phyloP scores from a whole-genome alignment of 2,888 invertebrate species.

The Pseudococcus longispinus region DNA sequence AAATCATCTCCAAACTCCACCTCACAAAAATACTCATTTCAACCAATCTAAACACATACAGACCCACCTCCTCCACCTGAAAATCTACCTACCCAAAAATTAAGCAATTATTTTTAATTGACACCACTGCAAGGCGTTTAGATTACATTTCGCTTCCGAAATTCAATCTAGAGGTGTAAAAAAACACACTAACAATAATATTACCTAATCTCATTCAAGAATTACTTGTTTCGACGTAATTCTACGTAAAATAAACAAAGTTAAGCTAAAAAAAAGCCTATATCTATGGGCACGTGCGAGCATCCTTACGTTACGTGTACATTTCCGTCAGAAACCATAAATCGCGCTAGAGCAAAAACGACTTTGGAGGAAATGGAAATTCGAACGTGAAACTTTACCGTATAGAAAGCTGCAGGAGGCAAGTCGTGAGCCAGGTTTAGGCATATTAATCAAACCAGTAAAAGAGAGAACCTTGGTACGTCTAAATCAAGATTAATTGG shows the following conservation, averaged over 20 bases:
- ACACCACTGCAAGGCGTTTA: not conserved
- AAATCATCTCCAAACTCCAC: too few relatives aligned
- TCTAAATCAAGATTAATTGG: not conserved
- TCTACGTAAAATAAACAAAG: not conserved
- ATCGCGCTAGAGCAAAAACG: not conserved
- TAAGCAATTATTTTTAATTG: not conserved
- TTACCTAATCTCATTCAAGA: not conserved
- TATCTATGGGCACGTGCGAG: not conserved
- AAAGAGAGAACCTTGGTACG: conserved; percentile 26
- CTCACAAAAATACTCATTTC: too few relatives aligned
- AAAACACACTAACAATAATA: not conserved
- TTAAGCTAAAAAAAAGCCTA: not conserved
- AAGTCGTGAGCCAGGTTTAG: conserved; percentile 4
- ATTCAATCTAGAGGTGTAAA: not conserved
- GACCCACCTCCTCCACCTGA: not conserved
- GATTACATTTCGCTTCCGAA: not conserved
- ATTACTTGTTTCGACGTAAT: not conserved
- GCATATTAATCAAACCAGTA: not conserved
- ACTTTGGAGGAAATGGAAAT: conserved; percentile 5
- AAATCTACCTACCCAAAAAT: not conserved
- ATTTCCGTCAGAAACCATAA: conserved; percentile 21
- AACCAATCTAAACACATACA: not conserved
- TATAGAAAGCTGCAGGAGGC: conserved; percentile 22
- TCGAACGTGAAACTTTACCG: not conserved
- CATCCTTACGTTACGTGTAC: not conserved